Evolutionary conservation across 2,797 vertebrate genomes (phyloP).

Genomic region (Hippocampus kuda): DNA sequence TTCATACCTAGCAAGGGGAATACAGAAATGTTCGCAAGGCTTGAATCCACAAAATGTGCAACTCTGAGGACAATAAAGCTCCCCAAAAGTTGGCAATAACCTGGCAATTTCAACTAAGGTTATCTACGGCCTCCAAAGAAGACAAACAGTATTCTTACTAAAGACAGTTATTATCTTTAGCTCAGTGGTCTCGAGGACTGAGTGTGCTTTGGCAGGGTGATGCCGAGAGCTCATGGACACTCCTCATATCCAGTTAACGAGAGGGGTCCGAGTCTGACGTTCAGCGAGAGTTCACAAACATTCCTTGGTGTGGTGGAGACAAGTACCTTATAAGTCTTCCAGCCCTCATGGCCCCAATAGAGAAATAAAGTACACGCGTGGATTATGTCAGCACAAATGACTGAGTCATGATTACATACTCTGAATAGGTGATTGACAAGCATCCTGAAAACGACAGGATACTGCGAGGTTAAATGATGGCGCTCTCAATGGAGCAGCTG

Average conservation of each 20-base stretch:
- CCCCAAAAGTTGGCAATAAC: constrained; percentile 6
- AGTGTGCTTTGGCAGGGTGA: constrained; percentile 57
- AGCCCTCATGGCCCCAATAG: constrained; percentile 24
- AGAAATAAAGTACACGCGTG: constrained; percentile 18
- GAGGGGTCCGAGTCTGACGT: constrained; percentile 41
- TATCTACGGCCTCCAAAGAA: constrained; percentile 19
- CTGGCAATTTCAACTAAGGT: constrained; percentile 12
- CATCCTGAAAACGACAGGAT: constrained; percentile 34
- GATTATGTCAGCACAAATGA: constrained; percentile 14
- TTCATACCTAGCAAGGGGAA: neutral
- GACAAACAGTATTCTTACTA: constrained; percentile 21
- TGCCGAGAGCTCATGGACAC: constrained; percentile 44
- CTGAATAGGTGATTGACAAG: constrained; percentile 38
- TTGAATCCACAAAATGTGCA: neutral
- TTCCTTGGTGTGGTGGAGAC: constrained; percentile 53
- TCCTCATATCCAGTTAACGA: constrained; percentile 47
- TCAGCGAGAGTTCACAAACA: constrained; percentile 48
- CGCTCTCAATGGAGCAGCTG: constrained; percentile 40
- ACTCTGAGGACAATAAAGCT: neutral
- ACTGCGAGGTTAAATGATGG: constrained; percentile 39
- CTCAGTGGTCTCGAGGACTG: constrained; percentile 43
- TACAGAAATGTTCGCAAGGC: neutral
- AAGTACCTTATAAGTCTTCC: constrained; percentile 52
- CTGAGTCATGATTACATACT: constrained; percentile 21
- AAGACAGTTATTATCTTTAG: constrained; percentile 50